Percentiles rank a stretch among this genome's conserved stretches.
Conservation (phyloP, 2,797 vertebrate species). For the Semaprochilodus insignis region DNA sequence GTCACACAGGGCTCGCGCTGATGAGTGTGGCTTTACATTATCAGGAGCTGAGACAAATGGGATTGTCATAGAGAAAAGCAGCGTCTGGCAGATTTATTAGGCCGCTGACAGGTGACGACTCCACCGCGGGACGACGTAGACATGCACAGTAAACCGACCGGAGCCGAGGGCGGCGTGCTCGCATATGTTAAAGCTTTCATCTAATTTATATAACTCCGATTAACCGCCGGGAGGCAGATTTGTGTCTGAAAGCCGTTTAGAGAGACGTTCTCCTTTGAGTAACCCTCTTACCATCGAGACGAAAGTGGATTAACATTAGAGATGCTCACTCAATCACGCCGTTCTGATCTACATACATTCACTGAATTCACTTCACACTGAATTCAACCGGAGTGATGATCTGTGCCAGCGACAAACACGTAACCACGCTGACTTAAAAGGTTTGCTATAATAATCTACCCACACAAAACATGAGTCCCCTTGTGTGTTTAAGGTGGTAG, state of each 20-base stretch:
- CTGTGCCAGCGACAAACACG: no score
- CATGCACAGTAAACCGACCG: neutral
- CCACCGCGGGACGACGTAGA: constrained; percentile 16
- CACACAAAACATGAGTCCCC: no score
- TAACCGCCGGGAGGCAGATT: constrained; percentile 24
- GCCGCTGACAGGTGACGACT: constrained; percentile 56
- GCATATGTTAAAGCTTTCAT: constrained; percentile 24
- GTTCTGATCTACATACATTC: neutral
- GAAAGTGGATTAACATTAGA: constrained; percentile 28
- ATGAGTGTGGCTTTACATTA: constrained; percentile 26
- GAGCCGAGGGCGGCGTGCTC: neutral
- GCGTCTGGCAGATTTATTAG: constrained; percentile 64
- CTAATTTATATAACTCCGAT: constrained; percentile 35
- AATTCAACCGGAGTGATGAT: neutral
- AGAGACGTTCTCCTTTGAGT: constrained; percentile 34
- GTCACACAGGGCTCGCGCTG: constrained; percentile 18
- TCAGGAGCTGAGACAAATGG: constrained; percentile 63
- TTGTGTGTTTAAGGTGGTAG: no score
- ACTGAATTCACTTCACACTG: neutral
- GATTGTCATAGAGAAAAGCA: constrained; percentile 59
- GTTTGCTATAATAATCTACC: no score
- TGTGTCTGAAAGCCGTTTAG: constrained; percentile 32
- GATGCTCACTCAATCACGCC: neutral
- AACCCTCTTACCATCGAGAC: constrained; percentile 21
- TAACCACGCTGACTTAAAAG: no score